Evolutionary conservation across 2,113 vertebrate species (phyloP).

Genomic region (Percopsis transmontana): DNA sequence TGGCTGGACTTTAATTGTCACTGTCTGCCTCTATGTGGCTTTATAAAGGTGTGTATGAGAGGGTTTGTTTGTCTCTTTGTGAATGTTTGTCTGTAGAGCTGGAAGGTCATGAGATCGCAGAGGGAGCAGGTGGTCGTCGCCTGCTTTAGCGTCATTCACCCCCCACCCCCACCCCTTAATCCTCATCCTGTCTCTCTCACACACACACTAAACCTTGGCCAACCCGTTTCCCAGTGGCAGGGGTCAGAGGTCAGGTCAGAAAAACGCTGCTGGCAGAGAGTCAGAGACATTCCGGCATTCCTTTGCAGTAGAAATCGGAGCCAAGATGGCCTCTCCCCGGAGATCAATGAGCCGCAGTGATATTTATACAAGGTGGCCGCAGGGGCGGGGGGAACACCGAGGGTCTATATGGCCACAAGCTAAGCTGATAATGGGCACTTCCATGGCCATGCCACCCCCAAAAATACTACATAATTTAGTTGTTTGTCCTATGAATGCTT

Average conservation of each 20-base stretch:
- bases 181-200: background rate
- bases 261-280: slow-evolving; percentile 57
- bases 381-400: background rate
- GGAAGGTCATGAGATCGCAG: slow-evolving; percentile 58
- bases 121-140: slow-evolving; percentile 63
- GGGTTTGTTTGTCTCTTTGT: background rate
- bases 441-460: background rate
- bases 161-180: slow-evolving; percentile 4
- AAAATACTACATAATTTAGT: slow-evolving; percentile 2
- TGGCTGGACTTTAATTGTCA: background rate
- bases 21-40: slow-evolving; percentile 1
- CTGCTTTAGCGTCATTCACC: slow-evolving; percentile 22
- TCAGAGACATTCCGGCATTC: slow-evolving; percentile 70
- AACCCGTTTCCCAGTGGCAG: slow-evolving; percentile 23
- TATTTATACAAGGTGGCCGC: slow-evolving; percentile 60
- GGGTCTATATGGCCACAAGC: no score
- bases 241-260: slow-evolving; percentile 63
- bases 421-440: no score
- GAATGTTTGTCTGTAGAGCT: background rate
- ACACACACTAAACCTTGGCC: background rate
- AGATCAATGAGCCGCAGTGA: slow-evolving; percentile 62
- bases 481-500: slow-evolving; percentile 23
- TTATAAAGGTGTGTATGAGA: slow-evolving; percentile 4
- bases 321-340: slow-evolving; percentile 37
- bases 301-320: slow-evolving; percentile 59